Conservation (phyloP, 1,140 invertebrate genomes). For the Papilio machaon region DNA sequence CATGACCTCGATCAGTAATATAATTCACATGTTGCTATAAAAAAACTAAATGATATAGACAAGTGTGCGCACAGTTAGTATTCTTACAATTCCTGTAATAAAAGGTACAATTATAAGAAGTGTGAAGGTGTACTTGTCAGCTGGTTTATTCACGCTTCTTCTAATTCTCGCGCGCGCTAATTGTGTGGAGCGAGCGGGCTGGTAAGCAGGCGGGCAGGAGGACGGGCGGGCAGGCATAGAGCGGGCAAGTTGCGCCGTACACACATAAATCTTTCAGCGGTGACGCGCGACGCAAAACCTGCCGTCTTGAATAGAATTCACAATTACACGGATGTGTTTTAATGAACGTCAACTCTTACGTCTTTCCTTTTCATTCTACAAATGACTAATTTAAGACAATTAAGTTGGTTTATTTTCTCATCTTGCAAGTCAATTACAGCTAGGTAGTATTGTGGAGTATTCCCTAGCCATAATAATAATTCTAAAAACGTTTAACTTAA, state of each 20-base stretch:
- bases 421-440: no score
- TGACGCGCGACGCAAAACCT: constrained; percentile 17
- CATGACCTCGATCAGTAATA: not conserved
- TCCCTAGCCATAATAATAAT: not conserved
- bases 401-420: not conserved
- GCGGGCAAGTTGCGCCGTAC: not conserved
- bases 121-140: constrained; percentile 13
- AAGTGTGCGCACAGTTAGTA: not conserved
- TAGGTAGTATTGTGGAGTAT: not conserved
- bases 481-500: no score
- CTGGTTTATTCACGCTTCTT: constrained; percentile 33
- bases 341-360: constrained; percentile 1
- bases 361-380: not conserved
- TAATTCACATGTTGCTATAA: not conserved
- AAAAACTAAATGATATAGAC: not conserved
- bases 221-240: not conserved
- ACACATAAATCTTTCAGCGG: constrained; percentile 36
- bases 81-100: not conserved
- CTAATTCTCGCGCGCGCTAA: constrained; percentile 32
- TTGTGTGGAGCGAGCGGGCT: not conserved
- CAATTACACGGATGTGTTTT: constrained; percentile 9
- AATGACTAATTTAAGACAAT: not conserved
- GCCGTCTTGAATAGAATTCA: constrained; percentile 35
- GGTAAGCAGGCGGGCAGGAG: not conserved
- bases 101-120: constrained; percentile 15